Conservation (phyloP, 2,113 vertebrate genomes). For the Scatophagus argus region DNA sequence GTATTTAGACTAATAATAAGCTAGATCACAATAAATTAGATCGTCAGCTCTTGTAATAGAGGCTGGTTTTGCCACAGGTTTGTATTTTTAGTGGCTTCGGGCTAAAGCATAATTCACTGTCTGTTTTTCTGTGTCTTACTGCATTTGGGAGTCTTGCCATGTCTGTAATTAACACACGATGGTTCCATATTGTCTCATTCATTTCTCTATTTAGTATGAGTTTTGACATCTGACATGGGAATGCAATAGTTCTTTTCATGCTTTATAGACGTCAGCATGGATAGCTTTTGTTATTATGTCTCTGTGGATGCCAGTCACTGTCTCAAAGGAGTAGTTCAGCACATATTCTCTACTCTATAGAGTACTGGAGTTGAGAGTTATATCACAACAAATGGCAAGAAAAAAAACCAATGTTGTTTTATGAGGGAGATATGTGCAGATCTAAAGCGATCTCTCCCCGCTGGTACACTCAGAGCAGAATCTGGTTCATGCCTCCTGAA, state of each 20-base stretch:
- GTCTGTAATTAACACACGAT: neutral
- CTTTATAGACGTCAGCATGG: neutral
- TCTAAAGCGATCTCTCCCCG: too few relatives aligned
- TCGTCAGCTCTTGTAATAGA: conserved; percentile 6
- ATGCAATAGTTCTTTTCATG: conserved; percentile 6
- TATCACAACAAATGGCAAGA: neutral
- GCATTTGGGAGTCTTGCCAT: neutral
- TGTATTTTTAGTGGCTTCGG: conserved; percentile 11
- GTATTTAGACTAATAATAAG: conserved; percentile 27
- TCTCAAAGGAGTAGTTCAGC: neutral
- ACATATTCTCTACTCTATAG: neutral
- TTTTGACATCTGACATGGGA: conserved; percentile 3
- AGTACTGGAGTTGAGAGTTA: neutral
- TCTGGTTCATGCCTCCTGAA: too few relatives aligned
- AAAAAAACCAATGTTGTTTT: neutral
- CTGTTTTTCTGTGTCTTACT: conserved; percentile 5
- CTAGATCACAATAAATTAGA: too few relatives aligned
- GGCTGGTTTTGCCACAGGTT: conserved; percentile 4
- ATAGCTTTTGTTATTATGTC: neutral
- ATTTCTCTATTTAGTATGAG: neutral
- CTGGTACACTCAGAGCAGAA: too few relatives aligned
- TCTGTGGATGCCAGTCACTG: conserved; percentile 4
- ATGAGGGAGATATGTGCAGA: neutral
- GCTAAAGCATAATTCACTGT: neutral
- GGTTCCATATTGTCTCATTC: conserved; percentile 1